phyloP scores from a whole-genome alignment of 2,113 vertebrate genomes.

The Heterotilapia buettikoferi region DNA sequence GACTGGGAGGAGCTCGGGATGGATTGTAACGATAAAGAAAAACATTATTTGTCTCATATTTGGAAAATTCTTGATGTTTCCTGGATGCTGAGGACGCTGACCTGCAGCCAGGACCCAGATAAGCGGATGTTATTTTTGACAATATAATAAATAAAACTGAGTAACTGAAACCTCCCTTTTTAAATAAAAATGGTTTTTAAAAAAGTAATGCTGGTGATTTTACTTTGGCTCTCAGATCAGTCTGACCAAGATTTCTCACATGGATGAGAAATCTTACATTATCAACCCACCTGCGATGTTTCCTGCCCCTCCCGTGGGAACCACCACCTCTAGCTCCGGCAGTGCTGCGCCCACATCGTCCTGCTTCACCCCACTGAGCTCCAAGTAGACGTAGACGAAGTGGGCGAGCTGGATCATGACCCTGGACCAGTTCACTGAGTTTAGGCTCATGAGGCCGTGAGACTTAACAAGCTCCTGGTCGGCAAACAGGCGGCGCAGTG shows the following conservation, averaged over 20 bases:
- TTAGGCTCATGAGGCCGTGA: slow-evolving; percentile 84
- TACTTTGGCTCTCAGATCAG: background rate
- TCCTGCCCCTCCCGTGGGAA: slow-evolving; percentile 88
- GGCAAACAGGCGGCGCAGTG: slow-evolving; percentile 78
- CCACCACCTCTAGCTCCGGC: slow-evolving; percentile 82
- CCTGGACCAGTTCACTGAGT: slow-evolving; percentile 90
- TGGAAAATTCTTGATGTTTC: background rate
- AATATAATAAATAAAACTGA: background rate
- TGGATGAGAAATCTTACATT: background rate
- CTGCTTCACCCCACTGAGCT: slow-evolving; percentile 77
- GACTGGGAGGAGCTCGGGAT: background rate
- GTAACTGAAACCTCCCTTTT: background rate
- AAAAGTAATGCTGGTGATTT: background rate
- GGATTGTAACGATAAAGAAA: background rate
- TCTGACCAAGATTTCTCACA: background rate
- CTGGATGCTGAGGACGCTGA: background rate
- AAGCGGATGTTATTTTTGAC: background rate
- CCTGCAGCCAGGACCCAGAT: background rate
- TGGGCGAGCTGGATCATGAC: slow-evolving; percentile 88
- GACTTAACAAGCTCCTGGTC: slow-evolving; percentile 75
- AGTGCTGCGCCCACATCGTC: slow-evolving; percentile 42
- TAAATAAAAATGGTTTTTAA: background rate
- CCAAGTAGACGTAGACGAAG: slow-evolving; percentile 86
- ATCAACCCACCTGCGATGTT: slow-evolving; percentile 78
- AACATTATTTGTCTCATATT: background rate